These are phyloP conservation scores for Thalassophryne amazonica DNA, from an alignment of 2,797 vertebrate genomes.

Conservation along the genomic window DNA sequence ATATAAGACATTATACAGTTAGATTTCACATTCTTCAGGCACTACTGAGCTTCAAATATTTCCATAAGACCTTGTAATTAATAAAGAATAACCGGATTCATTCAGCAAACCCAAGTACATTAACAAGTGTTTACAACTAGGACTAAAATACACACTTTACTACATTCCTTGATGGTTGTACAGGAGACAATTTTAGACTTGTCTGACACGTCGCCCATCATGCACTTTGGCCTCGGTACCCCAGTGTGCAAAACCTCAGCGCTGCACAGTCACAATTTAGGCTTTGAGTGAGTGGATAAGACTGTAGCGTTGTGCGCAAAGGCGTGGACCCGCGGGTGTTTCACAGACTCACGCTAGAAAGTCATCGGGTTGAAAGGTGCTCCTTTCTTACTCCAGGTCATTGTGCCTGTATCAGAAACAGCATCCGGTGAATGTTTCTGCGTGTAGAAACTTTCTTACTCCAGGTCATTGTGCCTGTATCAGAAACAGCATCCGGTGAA, in stretches of 20 bases:
- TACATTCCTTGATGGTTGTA: no score
- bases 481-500: not conserved
- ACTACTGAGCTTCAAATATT: not conserved
- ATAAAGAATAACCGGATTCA: constrained; percentile 21
- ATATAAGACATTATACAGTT: constrained; percentile 26
- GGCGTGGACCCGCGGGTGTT: not conserved
- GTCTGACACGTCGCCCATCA: no score
- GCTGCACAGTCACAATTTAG: not conserved
- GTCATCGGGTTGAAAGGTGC: no score
- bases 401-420: not conserved
- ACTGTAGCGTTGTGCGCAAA: not conserved
- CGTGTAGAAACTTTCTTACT: not conserved
- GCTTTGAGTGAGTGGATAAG: not conserved
- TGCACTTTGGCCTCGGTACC: constrained; percentile 11
- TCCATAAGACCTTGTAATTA: not conserved
- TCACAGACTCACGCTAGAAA: not conserved
- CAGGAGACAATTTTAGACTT: no score
- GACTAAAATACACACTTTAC: no score
- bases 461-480: not conserved
- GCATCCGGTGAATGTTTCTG: not conserved
- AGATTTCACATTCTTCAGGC: constrained; percentile 39
- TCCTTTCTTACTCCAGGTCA: not conserved
- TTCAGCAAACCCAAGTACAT: no score
- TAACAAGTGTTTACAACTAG: no score
- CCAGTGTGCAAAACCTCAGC: not conserved